phyloP scores from a whole-genome alignment of 2,113 vertebrate species.

The Cottus gobio region DNA sequence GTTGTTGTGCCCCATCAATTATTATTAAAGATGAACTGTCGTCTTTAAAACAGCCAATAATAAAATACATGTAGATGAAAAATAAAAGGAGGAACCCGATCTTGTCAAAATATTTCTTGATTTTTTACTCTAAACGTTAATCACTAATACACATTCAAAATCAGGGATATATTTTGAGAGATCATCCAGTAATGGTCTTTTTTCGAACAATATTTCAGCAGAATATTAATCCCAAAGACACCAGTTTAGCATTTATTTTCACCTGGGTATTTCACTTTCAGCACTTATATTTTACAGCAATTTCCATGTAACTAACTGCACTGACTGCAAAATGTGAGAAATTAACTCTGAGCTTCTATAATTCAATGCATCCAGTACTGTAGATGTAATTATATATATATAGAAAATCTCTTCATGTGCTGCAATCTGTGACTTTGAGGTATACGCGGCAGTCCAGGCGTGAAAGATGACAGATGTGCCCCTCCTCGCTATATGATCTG shows the following conservation, averaged over 20 bases:
- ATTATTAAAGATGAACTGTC: neutral
- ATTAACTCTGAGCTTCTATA: neutral
- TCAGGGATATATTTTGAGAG: neutral
- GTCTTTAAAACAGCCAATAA: neutral
- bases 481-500: constrained; percentile 14
- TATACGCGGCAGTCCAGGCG: constrained; percentile 41
- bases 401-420: constrained; percentile 32
- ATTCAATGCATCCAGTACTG: constrained; percentile 10
- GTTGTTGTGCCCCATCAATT: neutral
- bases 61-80: neutral
- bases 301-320: neutral
- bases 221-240: neutral
- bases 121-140: neutral
- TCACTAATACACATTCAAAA: neutral
- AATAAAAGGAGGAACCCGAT: neutral
- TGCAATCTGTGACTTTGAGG: constrained; percentile 43
- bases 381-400: constrained; percentile 20
- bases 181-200: neutral
- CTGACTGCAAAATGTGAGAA: neutral
- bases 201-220: neutral
- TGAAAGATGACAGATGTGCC: constrained; percentile 65
- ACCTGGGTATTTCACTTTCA: neutral
- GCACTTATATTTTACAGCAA: neutral
- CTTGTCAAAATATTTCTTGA: neutral
- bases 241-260: neutral